Evolutionary conservation across 2,113 vertebrate species (phyloP), one percentile per base, ranked within the genome.

Genomic region (Tringa solitaria): DNA sequence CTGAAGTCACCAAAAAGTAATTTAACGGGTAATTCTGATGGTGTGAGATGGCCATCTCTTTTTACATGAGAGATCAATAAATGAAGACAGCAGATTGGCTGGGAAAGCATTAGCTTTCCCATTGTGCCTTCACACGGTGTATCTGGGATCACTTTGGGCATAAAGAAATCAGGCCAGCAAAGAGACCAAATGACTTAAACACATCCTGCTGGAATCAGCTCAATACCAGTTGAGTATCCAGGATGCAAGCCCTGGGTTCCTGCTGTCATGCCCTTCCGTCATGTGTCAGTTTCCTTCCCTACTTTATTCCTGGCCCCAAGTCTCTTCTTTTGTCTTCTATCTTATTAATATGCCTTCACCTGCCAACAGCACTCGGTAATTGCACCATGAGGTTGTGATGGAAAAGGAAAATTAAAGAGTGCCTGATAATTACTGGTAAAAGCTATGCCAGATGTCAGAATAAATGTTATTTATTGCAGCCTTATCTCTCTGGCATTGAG

Each of bases 161-260:
- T 24, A 57, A 18, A 30, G 65, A 95, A 93, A 92, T 2, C 43
- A 54, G 27, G 67, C 73, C 90, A 87, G 54, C 56, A 89, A 91
- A 89, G 33, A 79, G 53, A 91, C 23, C 54, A 69, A 64, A 83
- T 76, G 73, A 65, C 57, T 91, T 75, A 70, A 89, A 72, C 79
- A 84, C 61, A 88, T 90, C 95, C 93, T 91, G 87, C 57, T 87
- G 91, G 81, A 92, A 91, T 39, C 9, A 2, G 41, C 65, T 83
- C 74, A 68, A 50, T 69, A 79, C 74, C 61, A 61, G 67, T 33
- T 76, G 43, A 96, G 17, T 61, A 76, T 82, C 45, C 95, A 92
- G 96, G 96, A 96, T 96, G 91, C 57, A 54, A 73, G 51, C 48
- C 51, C 74, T 41, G 48, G 57, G 84, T 95, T 97, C 91, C 95